Evolutionary conservation across 2,797 vertebrate species (phyloP), one percentile per base, ranked within the genome.

Genomic region (Babyrousa celebensis): DNA sequence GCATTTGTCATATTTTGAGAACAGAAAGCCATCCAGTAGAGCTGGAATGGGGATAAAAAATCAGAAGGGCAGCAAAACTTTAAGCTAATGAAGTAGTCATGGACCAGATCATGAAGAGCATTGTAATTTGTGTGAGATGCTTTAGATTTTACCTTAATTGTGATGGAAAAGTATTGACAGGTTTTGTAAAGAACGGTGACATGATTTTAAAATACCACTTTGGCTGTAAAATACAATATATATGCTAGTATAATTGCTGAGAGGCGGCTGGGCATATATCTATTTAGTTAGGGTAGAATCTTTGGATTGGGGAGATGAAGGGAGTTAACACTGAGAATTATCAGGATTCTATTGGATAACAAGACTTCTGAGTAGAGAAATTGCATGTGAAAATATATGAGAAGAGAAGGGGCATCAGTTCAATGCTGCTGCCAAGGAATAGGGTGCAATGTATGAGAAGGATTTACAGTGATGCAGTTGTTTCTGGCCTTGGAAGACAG

Each of bases 201-300:
- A 68, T 85, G 12, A 79, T 32, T 91, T 94, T 79, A 89, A 84
- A 96, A 90, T 87, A 62, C 3, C 5, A 29, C 10, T 43, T 14
- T 89, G 12, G 2, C 0, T 82, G 0, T n/a, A 78, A 95, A 88
- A 21, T 77, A 23, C 12, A 67, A 2, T 65, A 40, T 70, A 48
- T 70, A 52, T 71, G 3, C 0, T 79, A 16, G 5, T 67, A 40
- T 9, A 27, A 52, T 52, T 52, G 71, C 65, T 56, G 77, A 68
- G 9, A 14, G 1, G 12, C 7, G 68, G 3, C 12, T 25, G 3
- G 40, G 32, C 9, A 63, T 15, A 72, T 10, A 87, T 17, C 1
- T 23, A 29, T 75, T 40, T 91, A 27, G 40, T 90, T 84, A 54
- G 9, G 5, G 2, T n/a, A 67, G 15, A 70, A 60, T 65, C 4